Evolutionary conservation across 2,797 vertebrate genomes (phyloP).

Genomic region (Sebastes goodei): DNA sequence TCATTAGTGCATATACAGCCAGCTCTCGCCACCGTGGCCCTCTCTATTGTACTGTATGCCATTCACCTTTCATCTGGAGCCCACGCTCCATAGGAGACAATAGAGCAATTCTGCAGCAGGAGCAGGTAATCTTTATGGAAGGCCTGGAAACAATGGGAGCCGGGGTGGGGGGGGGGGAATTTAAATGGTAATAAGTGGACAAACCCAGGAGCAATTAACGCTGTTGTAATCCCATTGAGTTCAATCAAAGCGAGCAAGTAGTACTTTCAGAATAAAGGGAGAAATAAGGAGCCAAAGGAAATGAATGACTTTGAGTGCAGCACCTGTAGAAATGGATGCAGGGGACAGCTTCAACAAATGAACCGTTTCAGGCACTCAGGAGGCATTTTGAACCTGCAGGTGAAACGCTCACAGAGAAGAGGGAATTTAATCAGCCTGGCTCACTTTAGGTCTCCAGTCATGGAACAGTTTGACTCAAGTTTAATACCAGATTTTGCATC

Average conservation of each 20-base stretch:
- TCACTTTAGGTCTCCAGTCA: slow-evolving; percentile 12
- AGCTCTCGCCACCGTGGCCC: slow-evolving; percentile 46
- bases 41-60: slow-evolving; percentile 53
- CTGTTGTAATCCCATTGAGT: slow-evolving; percentile 77
- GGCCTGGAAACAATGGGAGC: slow-evolving; percentile 70
- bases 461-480: slow-evolving; percentile 28
- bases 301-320: slow-evolving; percentile 43
- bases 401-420: slow-evolving; percentile 22
- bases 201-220: slow-evolving; percentile 77
- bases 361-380: slow-evolving; percentile 18
- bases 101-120: slow-evolving; percentile 63
- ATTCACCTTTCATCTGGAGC: slow-evolving; percentile 66
- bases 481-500: slow-evolving; percentile 7
- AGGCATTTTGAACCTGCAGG: slow-evolving; percentile 35
- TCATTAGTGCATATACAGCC: slow-evolving; percentile 61
- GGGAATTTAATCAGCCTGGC: slow-evolving; percentile 42
- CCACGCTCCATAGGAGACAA: slow-evolving; percentile 66
- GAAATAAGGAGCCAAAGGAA: slow-evolving; percentile 55
- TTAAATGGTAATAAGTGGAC: slow-evolving; percentile 76
- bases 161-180: slow-evolving; percentile 31
- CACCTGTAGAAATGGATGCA: slow-evolving; percentile 59
- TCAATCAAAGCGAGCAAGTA: slow-evolving; percentile 68
- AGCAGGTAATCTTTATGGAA: slow-evolving; percentile 74
- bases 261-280: slow-evolving; percentile 59
- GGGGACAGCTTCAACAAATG: slow-evolving; percentile 22